Conservation (phyloP, 2,797 vertebrate species). For the Characodon lateralis region DNA sequence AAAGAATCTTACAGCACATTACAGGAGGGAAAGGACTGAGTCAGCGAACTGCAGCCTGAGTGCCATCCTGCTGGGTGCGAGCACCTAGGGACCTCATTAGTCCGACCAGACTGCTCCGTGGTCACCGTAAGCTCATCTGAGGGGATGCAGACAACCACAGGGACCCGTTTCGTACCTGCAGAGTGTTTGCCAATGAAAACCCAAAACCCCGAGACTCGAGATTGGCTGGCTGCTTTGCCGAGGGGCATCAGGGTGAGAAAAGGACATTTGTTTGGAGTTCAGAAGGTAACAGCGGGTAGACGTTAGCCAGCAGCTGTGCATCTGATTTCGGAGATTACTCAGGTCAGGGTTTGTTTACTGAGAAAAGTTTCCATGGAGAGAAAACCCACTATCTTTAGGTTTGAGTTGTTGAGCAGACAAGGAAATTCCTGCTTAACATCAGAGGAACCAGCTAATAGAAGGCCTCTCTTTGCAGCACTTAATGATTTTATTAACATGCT, state of each 20-base stretch:
- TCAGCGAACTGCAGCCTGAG: constrained; percentile 25
- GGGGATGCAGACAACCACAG: constrained; percentile 38
- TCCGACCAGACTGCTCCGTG: constrained; percentile 33
- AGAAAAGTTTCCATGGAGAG: constrained; percentile 33
- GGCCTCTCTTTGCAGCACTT: not conserved
- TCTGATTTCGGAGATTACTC: constrained; percentile 27
- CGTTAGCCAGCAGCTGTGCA: constrained; percentile 9
- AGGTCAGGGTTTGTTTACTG: constrained; percentile 41
- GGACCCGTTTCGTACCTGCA: constrained; percentile 33
- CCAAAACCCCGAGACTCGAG: constrained; percentile 50
- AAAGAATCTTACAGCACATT: constrained; percentile 53
- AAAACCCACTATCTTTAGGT: constrained; percentile 14
- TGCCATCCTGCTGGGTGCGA: constrained; percentile 23
- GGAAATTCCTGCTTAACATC: not conserved
- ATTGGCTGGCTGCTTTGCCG: constrained; percentile 29
- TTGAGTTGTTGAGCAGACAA: not conserved
- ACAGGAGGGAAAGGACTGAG: constrained; percentile 35
- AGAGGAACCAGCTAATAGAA: not conserved
- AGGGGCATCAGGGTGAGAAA: constrained; percentile 50
- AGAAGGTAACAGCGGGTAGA: constrained; percentile 46
- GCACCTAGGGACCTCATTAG: constrained; percentile 78
- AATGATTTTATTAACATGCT: not conserved
- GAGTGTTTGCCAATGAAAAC: constrained; percentile 45
- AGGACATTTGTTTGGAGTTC: constrained; percentile 45
- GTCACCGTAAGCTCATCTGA: constrained; percentile 56